Evolutionary conservation across 2,797 vertebrate species (phyloP), one percentile per base, ranked within the genome.

Genomic region (Tauraco hartlaubi): DNA sequence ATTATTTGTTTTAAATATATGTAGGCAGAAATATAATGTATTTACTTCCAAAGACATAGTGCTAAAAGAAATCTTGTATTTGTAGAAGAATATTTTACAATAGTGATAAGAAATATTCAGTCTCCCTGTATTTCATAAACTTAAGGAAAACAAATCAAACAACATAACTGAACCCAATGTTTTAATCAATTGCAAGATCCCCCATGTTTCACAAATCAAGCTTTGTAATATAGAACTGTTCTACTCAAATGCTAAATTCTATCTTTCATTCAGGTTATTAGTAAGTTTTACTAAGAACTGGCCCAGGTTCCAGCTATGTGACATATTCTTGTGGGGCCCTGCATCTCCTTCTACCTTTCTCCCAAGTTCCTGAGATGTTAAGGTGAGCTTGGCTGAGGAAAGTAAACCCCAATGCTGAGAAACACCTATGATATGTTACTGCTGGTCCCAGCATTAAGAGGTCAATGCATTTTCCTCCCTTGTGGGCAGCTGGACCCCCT

Each of bases 91-190:
- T n/a, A 1, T 15, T 66, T 84, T 51, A 21, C 29, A 56, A 33
- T 4, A 79, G 6, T 35, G 5, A 52, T 26, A 77, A 69, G 13
- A 61, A 89, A 44, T 58, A 82, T 21, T 73, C 31, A 31, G 15
- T 18, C 0, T 74, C 46, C 9, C 3, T 15, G 4, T 13, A 14
- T 63, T 73, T 89, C 85, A 52, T 63, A 72, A 59, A 74, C 4
- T 41, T 61, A 28, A 29, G 23, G 18, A 73, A 69, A 92, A 21
- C 11, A 55, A 64, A 52, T 31, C 11, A 75, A 58, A n/a, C 1
- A 4, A 20, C 4, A 12, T 20, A 62, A 54, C 2, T 55, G 55
- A 86, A 73, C 2, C 0, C 0, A 41, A 6, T 20, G 4, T 67
- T 79, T 85, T 51, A 37, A 55, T 5, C 19, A 56, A 23, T 23